Evolutionary conservation across 2,797 vertebrate species (phyloP).

Genomic region (Sebastes ruberrimus): DNA sequence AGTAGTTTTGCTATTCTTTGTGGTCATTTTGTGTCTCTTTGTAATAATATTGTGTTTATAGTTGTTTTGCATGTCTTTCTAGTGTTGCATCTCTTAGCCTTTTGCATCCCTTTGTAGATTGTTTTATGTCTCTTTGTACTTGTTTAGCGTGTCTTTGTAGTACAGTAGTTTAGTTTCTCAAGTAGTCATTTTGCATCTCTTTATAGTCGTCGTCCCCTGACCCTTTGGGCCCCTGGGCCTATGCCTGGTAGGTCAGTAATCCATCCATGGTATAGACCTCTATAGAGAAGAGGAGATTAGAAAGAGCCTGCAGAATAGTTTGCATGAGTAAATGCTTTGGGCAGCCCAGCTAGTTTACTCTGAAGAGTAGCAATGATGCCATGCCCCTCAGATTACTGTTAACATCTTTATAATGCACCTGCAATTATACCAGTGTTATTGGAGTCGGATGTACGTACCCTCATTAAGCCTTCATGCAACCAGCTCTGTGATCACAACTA

Average conservation of each 20-base stretch:
- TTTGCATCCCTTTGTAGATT: background rate
- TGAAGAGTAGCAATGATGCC: conserved; percentile 24
- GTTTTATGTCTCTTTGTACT: background rate
- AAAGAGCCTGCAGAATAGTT: background rate
- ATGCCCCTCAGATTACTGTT: conserved; percentile 30
- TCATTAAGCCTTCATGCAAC: conserved; percentile 23
- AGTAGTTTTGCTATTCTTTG: background rate
- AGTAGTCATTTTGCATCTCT: background rate
- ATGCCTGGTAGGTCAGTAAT: background rate
- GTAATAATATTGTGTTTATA: accelerated
- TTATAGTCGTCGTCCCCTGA: background rate
- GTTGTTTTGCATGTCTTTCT: background rate
- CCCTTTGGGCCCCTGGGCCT: background rate
- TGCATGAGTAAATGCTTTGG: background rate
- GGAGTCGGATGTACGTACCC: background rate
- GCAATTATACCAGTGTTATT: conserved; percentile 35
- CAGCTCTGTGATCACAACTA: conserved; percentile 16
- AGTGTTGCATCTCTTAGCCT: too few species aligned
- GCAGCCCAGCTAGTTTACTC: conserved; percentile 7
- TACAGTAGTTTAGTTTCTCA: background rate
- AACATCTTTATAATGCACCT: conserved; percentile 38
- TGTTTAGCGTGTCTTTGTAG: background rate
- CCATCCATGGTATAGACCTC: background rate
- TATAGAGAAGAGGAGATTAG: background rate
- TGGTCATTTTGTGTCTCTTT: background rate